phyloP scores from a whole-genome alignment of 1,140 invertebrate genomes.

The Venturia canescens region DNA sequence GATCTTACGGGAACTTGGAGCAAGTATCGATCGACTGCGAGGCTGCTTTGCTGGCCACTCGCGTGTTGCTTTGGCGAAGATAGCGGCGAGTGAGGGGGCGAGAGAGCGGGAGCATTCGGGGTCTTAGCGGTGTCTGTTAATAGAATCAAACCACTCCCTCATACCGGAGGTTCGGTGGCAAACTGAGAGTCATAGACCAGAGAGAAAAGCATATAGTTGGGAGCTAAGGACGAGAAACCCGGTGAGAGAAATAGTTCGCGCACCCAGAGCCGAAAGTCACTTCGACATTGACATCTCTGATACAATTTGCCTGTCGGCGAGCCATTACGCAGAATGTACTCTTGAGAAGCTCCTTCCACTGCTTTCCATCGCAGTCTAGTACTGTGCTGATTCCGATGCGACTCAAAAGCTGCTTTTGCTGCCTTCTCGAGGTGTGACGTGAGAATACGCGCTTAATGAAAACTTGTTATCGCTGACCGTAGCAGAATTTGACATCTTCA shows the following conservation, averaged over 20 bases:
- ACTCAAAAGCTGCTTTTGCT: background rate
- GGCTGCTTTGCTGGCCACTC: conserved; percentile 11
- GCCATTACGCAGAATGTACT: conserved; percentile 45
- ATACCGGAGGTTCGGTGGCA: conserved; percentile 23
- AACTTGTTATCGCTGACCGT: background rate
- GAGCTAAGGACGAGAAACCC: conserved; percentile 7
- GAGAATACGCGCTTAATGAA: background rate
- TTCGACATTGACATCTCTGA: conserved; percentile 47
- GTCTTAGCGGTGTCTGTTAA: conserved; percentile 60
- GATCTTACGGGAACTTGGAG: conserved; percentile 32
- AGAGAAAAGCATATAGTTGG: conserved; percentile 22
- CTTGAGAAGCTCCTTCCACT: background rate
- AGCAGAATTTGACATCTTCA: background rate
- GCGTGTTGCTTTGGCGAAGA: conserved; percentile 31
- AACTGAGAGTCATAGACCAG: background rate
- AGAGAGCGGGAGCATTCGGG: conserved; percentile 40
- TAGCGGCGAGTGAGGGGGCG: background rate
- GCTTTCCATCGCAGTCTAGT: background rate
- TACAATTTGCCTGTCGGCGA: conserved; percentile 45
- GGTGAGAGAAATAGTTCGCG: conserved; percentile 21
- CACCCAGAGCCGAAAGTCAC: conserved; percentile 14
- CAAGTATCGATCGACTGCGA: conserved; percentile 38
- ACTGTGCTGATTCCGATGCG: background rate
- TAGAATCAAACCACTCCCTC: conserved; percentile 58
- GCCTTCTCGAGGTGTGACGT: background rate